Percentiles rank a stretch among this genome's conserved stretches.
Evolutionary conservation across 1,140 invertebrate species (phyloP).

Genomic region (Acyrthosiphon pisum): DNA sequence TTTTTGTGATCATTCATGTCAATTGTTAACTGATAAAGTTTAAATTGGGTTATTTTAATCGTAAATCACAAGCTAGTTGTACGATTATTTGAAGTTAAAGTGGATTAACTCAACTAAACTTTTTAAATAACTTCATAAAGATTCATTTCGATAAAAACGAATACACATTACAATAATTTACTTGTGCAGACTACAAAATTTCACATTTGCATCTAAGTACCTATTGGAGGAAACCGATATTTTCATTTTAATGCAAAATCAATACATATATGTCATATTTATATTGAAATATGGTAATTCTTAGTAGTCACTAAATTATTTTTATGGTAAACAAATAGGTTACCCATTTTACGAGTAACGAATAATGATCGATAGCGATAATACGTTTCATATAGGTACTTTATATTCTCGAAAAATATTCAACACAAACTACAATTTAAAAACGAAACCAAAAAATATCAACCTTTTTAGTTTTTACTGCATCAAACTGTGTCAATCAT

Average conservation of each 20-base stretch:
- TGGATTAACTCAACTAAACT: conserved; percentile 44
- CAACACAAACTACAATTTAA: not conserved
- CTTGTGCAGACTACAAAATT: not conserved
- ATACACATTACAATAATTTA: conserved; percentile 18
- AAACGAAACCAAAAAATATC: not conserved
- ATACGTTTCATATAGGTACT: not conserved
- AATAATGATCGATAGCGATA: not conserved
- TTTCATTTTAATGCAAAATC: conserved; percentile 29
- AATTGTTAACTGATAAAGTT: conserved; percentile 44
- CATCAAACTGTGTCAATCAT: no score
- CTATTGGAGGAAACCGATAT: not conserved
- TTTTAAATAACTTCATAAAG: conserved; percentile 48
- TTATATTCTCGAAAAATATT: not conserved
- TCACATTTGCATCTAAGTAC: conserved; percentile 9
- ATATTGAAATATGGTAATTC: conserved; percentile 9
- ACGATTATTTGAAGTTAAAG: conserved; percentile 21
- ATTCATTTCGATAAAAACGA: conserved; percentile 42
- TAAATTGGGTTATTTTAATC: conserved; percentile 52
- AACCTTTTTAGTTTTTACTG: no score
- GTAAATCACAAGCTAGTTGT: conserved; percentile 25
- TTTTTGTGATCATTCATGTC: conserved; percentile 43
- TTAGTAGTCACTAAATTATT: conserved; percentile 27
- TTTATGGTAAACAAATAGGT: conserved; percentile 14
- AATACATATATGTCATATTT: not conserved
- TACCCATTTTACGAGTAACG: not conserved